Percentiles rank a stretch among this genome's conserved stretches.
phyloP scores from a whole-genome alignment of 2,888 invertebrate genomes.

The Philopedon plagiatum region DNA sequence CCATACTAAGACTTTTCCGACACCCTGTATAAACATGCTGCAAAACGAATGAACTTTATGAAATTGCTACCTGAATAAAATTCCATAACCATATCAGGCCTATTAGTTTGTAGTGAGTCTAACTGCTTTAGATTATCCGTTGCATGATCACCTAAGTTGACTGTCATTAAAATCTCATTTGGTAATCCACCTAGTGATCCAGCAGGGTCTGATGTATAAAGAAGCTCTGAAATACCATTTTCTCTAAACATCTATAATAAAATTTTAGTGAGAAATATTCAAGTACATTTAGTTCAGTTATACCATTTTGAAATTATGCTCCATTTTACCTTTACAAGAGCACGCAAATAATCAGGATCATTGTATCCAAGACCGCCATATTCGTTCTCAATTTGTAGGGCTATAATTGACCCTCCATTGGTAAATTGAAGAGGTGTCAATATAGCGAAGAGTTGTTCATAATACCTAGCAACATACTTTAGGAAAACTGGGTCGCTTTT shows the following conservation, averaged over 20 bases:
- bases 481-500: slow-evolving; percentile 63
- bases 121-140: slow-evolving; percentile 64
- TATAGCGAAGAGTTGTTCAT: slow-evolving; percentile 69
- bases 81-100: slow-evolving; percentile 74
- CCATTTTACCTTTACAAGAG: slow-evolving; percentile 62
- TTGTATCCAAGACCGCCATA: slow-evolving; percentile 72
- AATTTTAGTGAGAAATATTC: too few relatives aligned
- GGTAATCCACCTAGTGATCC: slow-evolving; percentile 53
- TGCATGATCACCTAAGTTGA: slow-evolving; percentile 69
- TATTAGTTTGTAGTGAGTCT: slow-evolving; percentile 68
- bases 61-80: slow-evolving; percentile 72
- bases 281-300: too few relatives aligned
- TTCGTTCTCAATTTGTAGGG: slow-evolving; percentile 89
- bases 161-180: slow-evolving; percentile 66
- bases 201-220: slow-evolving; percentile 70
- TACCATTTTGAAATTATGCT: too few relatives aligned
- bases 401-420: slow-evolving; percentile 88
- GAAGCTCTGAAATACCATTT: slow-evolving; percentile 66
- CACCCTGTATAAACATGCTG: too few relatives aligned
- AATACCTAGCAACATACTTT: slow-evolving; percentile 68
- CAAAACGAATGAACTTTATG: too few relatives aligned
- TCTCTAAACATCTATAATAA: slow-evolving; percentile 52
- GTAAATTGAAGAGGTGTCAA: slow-evolving; percentile 72
- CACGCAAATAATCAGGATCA: slow-evolving; percentile 65
- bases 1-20: too few relatives aligned